Evolutionary conservation across 2,888 invertebrate species (phyloP), one percentile per base, ranked within the genome.

Genomic region (Perizoma flavofasciatum): DNA sequence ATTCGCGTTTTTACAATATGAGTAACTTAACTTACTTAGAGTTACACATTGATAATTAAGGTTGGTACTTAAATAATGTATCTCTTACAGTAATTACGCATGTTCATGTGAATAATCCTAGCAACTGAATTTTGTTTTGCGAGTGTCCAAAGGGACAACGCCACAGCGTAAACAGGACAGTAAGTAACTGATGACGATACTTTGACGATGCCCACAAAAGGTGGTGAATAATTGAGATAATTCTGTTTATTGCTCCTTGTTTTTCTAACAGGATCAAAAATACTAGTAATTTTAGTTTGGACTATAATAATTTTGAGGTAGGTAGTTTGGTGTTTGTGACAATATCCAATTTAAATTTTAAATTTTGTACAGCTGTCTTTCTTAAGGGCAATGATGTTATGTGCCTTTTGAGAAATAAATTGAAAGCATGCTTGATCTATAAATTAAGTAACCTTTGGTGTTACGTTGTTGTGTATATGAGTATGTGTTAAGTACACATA

Each of bases 71-170:
- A 22, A 22, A 22, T 22, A 22, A 22, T 22, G 22, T 22, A 55
- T 39, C 43, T 41, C 22, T 39, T 9, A 49, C 49, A 43, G 47
- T 40, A 48, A 47, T 48, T 47, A 51, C 41, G 32, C 35, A 43
- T 41, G 49, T 32, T 45, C n/a, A 48, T 41, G 50, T 41, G 46
- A 56, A 46, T 56, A 46, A 50, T 22, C 22, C 22, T 41, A 46
- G 46, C 50, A 47, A 9, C 33, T 5, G 37, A 44, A 44, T 43
- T n/a, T 33, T 39, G 35, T 22, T 40, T 57, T 51, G 40, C 41
- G 51, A 34, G 46, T 47, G 33, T 40, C 32, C 49, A 45, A 50
- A 56, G 45, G 41, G n/a, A 11, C 11, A 22, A 37, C 22, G 22
- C 22, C 22, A 22, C 22, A 22, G 22, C 22, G 22, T 37, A 22